Percentiles rank a stretch among this genome's conserved stretches.
These are phyloP conservation scores for Fringilla coelebs DNA, from an alignment of 2,797 vertebrate species.

Conservation along the genomic window DNA sequence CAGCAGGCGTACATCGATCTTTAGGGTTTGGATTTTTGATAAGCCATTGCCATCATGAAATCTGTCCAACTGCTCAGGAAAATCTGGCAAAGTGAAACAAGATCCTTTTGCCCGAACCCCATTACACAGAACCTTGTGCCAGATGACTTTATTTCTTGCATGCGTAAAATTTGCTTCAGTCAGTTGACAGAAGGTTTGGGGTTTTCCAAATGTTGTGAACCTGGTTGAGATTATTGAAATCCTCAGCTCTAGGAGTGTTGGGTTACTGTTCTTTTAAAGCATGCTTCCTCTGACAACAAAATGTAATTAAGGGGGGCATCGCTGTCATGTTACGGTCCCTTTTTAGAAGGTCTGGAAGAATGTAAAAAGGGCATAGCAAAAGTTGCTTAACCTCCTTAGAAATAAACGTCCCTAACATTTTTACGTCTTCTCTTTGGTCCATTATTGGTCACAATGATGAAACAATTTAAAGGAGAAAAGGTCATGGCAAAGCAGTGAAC, in stretches of 20 bases:
- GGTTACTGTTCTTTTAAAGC: constrained; percentile 64
- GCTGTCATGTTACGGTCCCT: constrained; percentile 52
- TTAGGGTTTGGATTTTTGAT: neutral
- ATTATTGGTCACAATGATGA: constrained; percentile 58
- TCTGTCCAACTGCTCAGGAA: constrained; percentile 14
- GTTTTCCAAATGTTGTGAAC: constrained; percentile 56
- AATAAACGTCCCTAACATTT: constrained; percentile 34
- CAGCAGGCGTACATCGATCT: neutral
- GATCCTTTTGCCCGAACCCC: neutral
- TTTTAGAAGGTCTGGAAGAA: constrained; percentile 55
- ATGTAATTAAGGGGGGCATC: constrained; percentile 64
- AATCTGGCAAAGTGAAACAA: constrained; percentile 36
- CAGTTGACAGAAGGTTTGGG: constrained; percentile 40
- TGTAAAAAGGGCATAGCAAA: constrained; percentile 41
- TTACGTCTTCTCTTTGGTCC: constrained; percentile 59
- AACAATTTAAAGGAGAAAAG: constrained; percentile 72
- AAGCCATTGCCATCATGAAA: neutral
- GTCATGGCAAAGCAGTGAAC: constrained; percentile 55
- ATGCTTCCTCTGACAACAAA: constrained; percentile 69
- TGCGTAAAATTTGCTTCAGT: constrained; percentile 50
- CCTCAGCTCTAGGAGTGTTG: constrained; percentile 37
- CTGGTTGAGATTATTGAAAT: constrained; percentile 60
- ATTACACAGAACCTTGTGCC: neutral
- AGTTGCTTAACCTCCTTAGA: constrained; percentile 60
- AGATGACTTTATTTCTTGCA: constrained; percentile 24